Percentiles rank a stretch among this genome's conserved stretches.
These are phyloP conservation scores for Drosophila sturtevanti DNA, from an alignment of 1,140 invertebrate species.

Conservation along the genomic window DNA sequence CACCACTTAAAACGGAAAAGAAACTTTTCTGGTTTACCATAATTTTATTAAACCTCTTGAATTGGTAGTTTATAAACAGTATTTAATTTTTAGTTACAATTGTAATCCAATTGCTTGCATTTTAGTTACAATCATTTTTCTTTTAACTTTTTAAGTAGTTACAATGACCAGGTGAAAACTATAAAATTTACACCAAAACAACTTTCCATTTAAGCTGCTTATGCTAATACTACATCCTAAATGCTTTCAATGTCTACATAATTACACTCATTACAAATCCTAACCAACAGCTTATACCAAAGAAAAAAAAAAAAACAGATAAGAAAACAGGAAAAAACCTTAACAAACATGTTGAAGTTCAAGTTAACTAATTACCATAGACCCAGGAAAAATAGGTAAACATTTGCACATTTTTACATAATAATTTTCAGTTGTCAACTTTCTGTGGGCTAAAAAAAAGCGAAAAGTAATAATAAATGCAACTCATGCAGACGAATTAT, in stretches of 20 bases:
- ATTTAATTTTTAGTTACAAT: no score
- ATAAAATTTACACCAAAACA: neutral
- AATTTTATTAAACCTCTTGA: neutral
- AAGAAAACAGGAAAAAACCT: conserved; percentile 8
- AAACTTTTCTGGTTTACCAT: neutral
- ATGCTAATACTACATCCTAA: conserved; percentile 48
- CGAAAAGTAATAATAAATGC: conserved; percentile 27
- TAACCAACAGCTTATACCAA: conserved; percentile 20
- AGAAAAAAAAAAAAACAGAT: conserved; percentile 18
- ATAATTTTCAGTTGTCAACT: conserved; percentile 69
- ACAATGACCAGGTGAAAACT: neutral
- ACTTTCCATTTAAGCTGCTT: conserved; percentile 25
- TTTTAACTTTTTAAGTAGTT: neutral
- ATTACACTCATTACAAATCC: conserved; percentile 42
- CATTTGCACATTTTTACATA: conserved; percentile 51
- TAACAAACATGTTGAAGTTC: conserved; percentile 25
- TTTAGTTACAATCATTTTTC: neutral
- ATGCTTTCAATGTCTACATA: conserved; percentile 32
- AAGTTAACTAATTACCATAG: conserved; percentile 57
- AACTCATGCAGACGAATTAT: conserved; percentile 26
- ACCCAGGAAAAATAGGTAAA: conserved; percentile 32
- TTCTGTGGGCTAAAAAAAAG: conserved; percentile 24
- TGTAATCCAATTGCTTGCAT: neutral
- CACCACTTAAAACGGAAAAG: no score
- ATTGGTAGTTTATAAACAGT: neutral